These are phyloP conservation scores for Mycogona germanica DNA, from an alignment of 2,888 invertebrate genomes.

Conservation along the genomic window DNA sequence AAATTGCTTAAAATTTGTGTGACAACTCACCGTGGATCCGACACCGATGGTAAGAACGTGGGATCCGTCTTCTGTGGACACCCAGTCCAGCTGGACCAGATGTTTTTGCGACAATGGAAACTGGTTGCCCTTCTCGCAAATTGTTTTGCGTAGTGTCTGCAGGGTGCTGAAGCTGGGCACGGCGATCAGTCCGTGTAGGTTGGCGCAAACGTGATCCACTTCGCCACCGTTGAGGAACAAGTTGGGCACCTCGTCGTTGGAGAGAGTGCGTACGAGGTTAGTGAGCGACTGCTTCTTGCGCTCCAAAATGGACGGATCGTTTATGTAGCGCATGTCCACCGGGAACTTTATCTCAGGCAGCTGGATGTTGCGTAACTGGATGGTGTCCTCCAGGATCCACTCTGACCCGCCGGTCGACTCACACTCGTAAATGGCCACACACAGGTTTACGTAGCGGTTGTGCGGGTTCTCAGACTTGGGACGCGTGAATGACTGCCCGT, in stretches of 20 bases:
- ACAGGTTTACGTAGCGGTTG: constrained; percentile 74
- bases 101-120: constrained; percentile 84
- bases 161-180: constrained; percentile 84
- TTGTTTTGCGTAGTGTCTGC: constrained; percentile 72
- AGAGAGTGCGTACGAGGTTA: constrained; percentile 21
- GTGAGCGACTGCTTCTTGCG: constrained; percentile 19
- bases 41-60: constrained; percentile 95
- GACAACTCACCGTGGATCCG: constrained; percentile 59
- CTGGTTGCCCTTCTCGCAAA: constrained; percentile 74
- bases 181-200: constrained; percentile 49
- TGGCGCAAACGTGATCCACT: constrained; percentile 13
- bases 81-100: constrained; percentile 95
- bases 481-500: constrained; percentile 76
- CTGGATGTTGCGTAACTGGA: constrained; percentile 84
- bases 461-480: constrained; percentile 60
- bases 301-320: constrained; percentile 18
- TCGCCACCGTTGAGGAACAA: constrained; percentile 4
- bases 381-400: constrained; percentile 92
- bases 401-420: constrained; percentile 85
- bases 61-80: constrained; percentile 96
- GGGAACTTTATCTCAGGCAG: constrained; percentile 35
- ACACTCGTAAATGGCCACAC: constrained; percentile 96
- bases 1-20: no score
- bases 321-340: constrained; percentile 19
- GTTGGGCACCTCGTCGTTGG: constrained; percentile 19